Base-by-base conservation (phyloP, 2,797 vertebrate species). In the Neosalanx taihuensis region DNA sequence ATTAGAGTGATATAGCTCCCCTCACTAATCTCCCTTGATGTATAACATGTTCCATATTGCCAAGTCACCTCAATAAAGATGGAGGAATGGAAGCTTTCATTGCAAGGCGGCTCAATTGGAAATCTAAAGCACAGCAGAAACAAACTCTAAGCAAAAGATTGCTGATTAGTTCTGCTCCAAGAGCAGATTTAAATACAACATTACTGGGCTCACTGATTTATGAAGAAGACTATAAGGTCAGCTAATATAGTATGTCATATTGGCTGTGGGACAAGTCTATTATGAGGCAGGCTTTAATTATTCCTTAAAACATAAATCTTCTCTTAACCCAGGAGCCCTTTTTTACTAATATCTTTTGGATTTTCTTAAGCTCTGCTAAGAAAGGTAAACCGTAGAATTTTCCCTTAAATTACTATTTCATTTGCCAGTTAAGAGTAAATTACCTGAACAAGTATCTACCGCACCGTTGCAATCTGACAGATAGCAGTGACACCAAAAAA, bases 201-300 rank as follows among this genome's bases (percentile, higher is more conserved):
- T 88, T 84, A 91, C 86, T 74, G 62, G 76, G 85, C 87, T 87
- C 86, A 82, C 74, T 92, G 89, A 92, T 92, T 93, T 91, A 93
- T 92, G 87, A 91, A 90, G 85, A 91, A 78, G 84, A 88, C 83
- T 90, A 81, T 89, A 86, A 90, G 92, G 90, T 92, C 91, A 89
- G 81, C 83, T 90, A 88, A 89, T 86, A 82, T 85, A 26, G 23
- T 26, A 80, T 87, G 89, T 90, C 91, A 90, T 87, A 87, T 82
- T 88, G 91, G 84, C 88, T 79, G 71, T 81, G 81, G 84, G 78
- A 88, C 88, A 86, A 88, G 86, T 86, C 87, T 88, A 89, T 89
- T 91, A 91, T 83, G 81, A 74, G 79, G 70, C 72, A 76, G 82
- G 72, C 81, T 85, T 87, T 86, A 88, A 90, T 92, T 89, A 89